These are phyloP conservation scores for Calliphora vicina DNA, from an alignment of 1,140 invertebrate genomes.

Conservation along the genomic window DNA sequence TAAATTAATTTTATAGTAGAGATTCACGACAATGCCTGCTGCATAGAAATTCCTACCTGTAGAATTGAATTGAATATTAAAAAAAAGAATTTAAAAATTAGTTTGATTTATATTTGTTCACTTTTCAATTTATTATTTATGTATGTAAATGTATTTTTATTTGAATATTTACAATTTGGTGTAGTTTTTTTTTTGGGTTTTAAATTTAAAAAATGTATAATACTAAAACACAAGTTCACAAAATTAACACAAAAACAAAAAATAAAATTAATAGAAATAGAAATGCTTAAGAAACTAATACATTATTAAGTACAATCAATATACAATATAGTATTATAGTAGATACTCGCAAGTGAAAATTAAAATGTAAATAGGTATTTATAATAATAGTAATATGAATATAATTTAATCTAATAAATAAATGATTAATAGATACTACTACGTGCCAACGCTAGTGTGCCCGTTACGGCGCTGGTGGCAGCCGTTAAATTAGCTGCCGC, in stretches of 20 bases:
- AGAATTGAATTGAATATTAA: neutral
- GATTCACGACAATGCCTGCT: too few species aligned
- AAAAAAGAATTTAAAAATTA: neutral
- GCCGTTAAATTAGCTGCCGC: slow-evolving; percentile 41
- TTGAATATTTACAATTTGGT: neutral
- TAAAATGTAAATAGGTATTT: neutral
- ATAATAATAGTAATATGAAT: too few species aligned
- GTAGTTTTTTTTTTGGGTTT: neutral
- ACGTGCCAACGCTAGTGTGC: slow-evolving; percentile 46
- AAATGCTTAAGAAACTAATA: neutral
- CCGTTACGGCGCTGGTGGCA: slow-evolving; percentile 36
- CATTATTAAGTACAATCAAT: neutral
- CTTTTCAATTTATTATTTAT: neutral
- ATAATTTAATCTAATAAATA: slow-evolving; percentile 47
- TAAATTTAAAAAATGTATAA: neutral
- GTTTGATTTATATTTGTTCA: neutral
- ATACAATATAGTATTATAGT: neutral
- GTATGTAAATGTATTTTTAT: neutral
- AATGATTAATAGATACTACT: slow-evolving; percentile 38
- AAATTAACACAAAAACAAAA: slow-evolving; percentile 1
- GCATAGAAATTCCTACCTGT: neutral
- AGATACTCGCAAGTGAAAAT: neutral
- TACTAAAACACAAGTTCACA: slow-evolving; percentile 5
- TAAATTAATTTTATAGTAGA: too few species aligned
- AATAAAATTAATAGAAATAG: neutral